A percentile compares a stretch with the other conserved stretches of the same genome.
Conservation (phyloP, 2,113 vertebrate genomes). For the Actinemys pallida region DNA sequence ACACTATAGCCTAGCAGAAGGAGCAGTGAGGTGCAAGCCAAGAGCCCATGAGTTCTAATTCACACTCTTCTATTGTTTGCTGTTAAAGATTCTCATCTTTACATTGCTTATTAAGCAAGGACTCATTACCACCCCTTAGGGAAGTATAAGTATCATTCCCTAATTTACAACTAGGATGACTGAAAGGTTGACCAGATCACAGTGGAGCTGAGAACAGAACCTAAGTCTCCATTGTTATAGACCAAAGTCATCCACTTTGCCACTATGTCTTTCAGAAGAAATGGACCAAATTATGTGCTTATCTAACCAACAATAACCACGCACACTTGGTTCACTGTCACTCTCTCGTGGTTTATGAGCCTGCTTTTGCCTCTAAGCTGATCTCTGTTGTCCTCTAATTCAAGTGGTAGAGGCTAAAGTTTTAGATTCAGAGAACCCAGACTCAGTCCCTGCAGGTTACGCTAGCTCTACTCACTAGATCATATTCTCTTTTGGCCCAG, state of each 20-base stretch:
- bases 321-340: background rate
- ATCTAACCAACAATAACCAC: background rate
- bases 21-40: background rate
- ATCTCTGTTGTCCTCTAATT: background rate
- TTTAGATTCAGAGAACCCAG: too few relatives aligned
- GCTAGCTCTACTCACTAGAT: too few relatives aligned
- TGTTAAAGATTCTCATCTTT: conserved; percentile 1
- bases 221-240: background rate
- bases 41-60: background rate
- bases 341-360: background rate
- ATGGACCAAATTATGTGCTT: background rate
- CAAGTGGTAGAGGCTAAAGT: too few relatives aligned
- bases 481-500: too few relatives aligned
- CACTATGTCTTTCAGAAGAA: background rate
- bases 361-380: background rate
- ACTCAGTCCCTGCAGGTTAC: too few relatives aligned
- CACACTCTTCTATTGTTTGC: background rate
- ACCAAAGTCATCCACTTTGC: background rate
- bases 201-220: background rate
- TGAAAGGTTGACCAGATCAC: background rate
- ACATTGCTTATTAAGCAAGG: conserved; percentile 39
- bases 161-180: background rate
- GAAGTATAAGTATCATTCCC: conserved; percentile 38
- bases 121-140: background rate
- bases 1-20: background rate